Evolutionary conservation across 2,888 invertebrate species (phyloP).

Genomic region (Teleogryllus oceanicus): DNA sequence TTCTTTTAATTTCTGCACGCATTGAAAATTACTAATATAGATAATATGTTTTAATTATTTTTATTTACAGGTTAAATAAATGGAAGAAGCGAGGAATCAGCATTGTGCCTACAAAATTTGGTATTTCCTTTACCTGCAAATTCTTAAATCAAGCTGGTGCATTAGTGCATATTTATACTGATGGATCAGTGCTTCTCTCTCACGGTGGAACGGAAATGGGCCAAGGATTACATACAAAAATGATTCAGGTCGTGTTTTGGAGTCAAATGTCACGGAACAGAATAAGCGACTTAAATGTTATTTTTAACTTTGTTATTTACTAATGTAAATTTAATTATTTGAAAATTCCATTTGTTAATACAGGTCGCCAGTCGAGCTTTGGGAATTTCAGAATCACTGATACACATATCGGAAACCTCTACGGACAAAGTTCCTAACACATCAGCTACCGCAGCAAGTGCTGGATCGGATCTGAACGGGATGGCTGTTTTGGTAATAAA

Average conservation of each 20-base stretch:
- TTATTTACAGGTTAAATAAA: slow-evolving; percentile 61
- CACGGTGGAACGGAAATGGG: slow-evolving; percentile 98
- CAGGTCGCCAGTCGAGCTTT: slow-evolving; percentile 71
- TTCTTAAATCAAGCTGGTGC: slow-evolving; percentile 85
- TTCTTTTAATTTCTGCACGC: too few species aligned
- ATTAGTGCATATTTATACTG: slow-evolving; percentile 78
- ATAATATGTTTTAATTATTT: background rate
- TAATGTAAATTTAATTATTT: background rate
- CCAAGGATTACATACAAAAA: slow-evolving; percentile 93
- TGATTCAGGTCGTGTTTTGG: slow-evolving; percentile 65
- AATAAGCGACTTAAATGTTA: background rate
- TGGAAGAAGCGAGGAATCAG: slow-evolving; percentile 85
- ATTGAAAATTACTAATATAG: too few species aligned
- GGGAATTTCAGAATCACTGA: slow-evolving; percentile 65
- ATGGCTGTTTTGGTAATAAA: slow-evolving; percentile 72
- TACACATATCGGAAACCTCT: slow-evolving; percentile 77
- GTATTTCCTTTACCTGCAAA: slow-evolving; percentile 73
- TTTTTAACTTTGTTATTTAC: background rate
- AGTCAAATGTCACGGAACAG: background rate
- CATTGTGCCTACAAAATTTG: slow-evolving; percentile 79
- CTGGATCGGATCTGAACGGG: slow-evolving; percentile 85
- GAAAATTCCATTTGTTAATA: background rate
- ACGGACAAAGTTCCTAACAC: slow-evolving; percentile 92
- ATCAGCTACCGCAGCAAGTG: slow-evolving; percentile 84
- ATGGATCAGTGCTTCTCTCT: slow-evolving; percentile 82